Percentiles rank a stretch among this genome's conserved stretches.
These are phyloP conservation scores for Pteropus rufus DNA, from an alignment of 2,797 vertebrate genomes.

Conservation along the genomic window DNA sequence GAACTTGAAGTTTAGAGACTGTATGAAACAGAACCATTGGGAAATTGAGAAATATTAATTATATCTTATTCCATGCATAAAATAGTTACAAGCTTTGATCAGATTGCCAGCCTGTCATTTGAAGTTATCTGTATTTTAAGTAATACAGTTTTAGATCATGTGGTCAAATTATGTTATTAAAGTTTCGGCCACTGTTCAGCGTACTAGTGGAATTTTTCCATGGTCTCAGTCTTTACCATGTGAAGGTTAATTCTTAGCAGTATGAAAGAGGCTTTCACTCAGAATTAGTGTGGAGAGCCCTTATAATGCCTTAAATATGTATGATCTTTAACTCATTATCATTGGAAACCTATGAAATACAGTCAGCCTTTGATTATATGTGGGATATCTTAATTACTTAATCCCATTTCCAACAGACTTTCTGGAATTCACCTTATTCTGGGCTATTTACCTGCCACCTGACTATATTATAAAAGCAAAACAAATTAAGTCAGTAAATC, in stretches of 20 bases:
- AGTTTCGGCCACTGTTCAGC: background rate
- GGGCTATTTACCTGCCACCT: background rate
- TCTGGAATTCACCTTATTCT: background rate
- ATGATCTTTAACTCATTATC: slow-evolving; percentile 4
- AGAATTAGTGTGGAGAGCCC: background rate
- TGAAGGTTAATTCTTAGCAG: background rate
- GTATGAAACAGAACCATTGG: background rate
- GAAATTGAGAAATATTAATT: slow-evolving; percentile 12
- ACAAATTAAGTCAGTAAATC: slow-evolving; percentile 19
- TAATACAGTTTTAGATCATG: background rate
- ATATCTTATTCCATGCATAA: slow-evolving; percentile 6
- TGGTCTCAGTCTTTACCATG: background rate
- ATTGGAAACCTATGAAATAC: background rate
- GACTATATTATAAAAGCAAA: slow-evolving; percentile 14
- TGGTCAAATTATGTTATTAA: slow-evolving; percentile 19
- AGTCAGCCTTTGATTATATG: background rate
- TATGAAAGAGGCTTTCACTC: background rate
- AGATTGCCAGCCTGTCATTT: background rate
- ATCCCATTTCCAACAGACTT: background rate
- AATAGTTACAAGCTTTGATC: slow-evolving; percentile 16
- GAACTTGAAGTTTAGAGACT: slow-evolving; percentile 21
- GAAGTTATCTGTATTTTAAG: slow-evolving; percentile 27
- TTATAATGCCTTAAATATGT: background rate
- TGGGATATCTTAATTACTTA: background rate
- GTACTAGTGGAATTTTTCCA: slow-evolving; percentile 29